Conservation (phyloP, 2,797 vertebrate genomes). For the Lepus oiostolus region DNA sequence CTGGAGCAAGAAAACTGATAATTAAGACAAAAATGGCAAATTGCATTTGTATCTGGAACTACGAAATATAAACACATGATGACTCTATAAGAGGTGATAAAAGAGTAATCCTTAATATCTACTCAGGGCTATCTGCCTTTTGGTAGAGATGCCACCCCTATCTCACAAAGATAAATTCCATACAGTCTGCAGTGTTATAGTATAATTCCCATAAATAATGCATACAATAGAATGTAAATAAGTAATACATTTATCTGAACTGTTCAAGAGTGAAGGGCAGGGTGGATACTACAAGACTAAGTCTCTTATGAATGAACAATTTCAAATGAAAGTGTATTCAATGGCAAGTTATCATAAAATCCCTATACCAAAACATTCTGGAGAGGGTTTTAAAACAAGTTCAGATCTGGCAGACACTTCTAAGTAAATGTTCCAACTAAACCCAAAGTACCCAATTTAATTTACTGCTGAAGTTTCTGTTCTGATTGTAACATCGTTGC, state of each 20-base stretch:
- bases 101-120: slow-evolving; percentile 54
- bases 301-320: slow-evolving; percentile 58
- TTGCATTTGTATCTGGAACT: slow-evolving; percentile 18
- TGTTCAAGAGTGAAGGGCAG: slow-evolving; percentile 73
- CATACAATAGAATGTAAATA: slow-evolving; percentile 73
- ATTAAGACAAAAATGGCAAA: slow-evolving; percentile 59
- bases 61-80: not conserved
- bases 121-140: not conserved
- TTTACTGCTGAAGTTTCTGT: not conserved
- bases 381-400: not conserved
- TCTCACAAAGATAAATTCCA: slow-evolving; percentile 71
- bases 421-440: not conserved
- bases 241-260: slow-evolving; percentile 74
- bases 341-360: slow-evolving; percentile 34
- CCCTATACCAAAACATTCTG: slow-evolving; percentile 54
- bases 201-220: slow-evolving; percentile 73
- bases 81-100: slow-evolving; percentile 17
- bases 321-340: slow-evolving; percentile 68
- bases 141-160: slow-evolving; percentile 21
- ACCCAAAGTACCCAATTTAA: not conserved
- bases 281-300: not conserved
- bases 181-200: slow-evolving; percentile 48
- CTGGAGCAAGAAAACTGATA: slow-evolving; percentile 48
- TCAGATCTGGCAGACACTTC: slow-evolving; percentile 32
- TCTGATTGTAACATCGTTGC: not conserved